Percentiles rank a stretch among this genome's conserved stretches.
Evolutionary conservation across 2,888 invertebrate genomes (phyloP).

Genomic region (Serripes groenlandicus): DNA sequence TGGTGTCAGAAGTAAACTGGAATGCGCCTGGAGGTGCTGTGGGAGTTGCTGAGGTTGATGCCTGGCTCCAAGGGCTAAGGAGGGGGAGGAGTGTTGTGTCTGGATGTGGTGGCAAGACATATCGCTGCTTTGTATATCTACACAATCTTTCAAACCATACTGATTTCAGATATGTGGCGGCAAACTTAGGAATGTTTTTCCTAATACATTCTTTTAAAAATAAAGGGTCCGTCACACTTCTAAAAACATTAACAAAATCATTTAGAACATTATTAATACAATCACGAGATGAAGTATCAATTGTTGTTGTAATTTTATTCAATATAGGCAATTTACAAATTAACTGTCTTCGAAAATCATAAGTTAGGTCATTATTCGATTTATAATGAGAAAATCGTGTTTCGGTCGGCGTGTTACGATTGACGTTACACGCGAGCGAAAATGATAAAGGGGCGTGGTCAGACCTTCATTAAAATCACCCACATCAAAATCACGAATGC

Average conservation of each 20-base stretch:
- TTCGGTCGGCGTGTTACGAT: neutral
- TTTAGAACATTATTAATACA: neutral
- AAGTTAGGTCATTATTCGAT: neutral
- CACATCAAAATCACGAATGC: neutral
- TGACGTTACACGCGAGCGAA: neutral
- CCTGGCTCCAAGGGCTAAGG: no score
- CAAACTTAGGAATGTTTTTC: neutral
- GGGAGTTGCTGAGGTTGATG: no score
- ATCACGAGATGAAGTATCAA: neutral
- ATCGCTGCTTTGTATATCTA: no score
- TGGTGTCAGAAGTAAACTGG: no score
- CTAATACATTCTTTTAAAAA: neutral
- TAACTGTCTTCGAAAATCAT: neutral
- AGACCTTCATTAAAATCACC: neutral
- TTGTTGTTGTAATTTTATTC: neutral
- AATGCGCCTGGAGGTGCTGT: no score
- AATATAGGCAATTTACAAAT: neutral
- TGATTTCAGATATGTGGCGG: neutral
- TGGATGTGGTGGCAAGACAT: no score
- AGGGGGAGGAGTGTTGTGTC: no score
- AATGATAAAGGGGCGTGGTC: conserved; percentile 21
- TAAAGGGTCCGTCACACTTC: neutral
- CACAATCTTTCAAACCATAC: neutral
- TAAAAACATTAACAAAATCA: neutral
- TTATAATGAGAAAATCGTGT: neutral